phyloP scores from a whole-genome alignment of 2,888 invertebrate species.

The Apoda limacodes region DNA sequence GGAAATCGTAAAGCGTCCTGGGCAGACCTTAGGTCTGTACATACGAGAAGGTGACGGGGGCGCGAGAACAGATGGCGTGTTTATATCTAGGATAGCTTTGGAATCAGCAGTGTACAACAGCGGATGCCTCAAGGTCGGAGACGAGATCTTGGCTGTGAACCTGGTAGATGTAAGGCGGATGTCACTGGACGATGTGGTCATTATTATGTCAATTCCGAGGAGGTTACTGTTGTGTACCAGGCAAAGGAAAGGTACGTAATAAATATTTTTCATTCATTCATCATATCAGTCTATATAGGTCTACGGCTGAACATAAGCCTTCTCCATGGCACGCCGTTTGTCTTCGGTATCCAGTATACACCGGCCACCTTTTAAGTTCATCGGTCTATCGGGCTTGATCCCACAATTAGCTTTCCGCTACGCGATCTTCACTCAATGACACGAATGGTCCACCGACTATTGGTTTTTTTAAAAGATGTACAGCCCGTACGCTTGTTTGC shows the following conservation, averaged over 20 bases:
- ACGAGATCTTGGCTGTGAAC: constrained; percentile 98
- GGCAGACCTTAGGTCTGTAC: constrained; percentile 97
- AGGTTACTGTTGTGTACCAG: constrained; percentile 94
- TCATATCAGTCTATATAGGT: no score
- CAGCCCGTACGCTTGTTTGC: no score
- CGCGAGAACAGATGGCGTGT: constrained; percentile 95
- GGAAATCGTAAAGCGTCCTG: constrained; percentile 98
- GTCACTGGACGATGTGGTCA: constrained; percentile 99
- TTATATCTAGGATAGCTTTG: constrained; percentile 91
- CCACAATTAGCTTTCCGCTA: no score
- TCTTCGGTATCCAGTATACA: no score
- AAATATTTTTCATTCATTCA: no score
- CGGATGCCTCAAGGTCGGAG: constrained; percentile 96
- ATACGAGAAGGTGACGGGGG: constrained; percentile 99
- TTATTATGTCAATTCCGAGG: constrained; percentile 98
- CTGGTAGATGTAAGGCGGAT: constrained; percentile 97
- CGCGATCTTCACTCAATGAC: no score
- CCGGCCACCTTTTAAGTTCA: no score
- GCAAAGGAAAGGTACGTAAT: constrained; percentile 75
- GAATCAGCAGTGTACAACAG: constrained; percentile 98
- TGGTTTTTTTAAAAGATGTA: no score
- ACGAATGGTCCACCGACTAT: no score
- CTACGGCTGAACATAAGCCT: no score
- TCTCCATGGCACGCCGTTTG: no score
- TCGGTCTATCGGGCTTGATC: no score